Evolutionary conservation across 2,888 invertebrate genomes (phyloP).

Genomic region (Resseliella maxima): DNA sequence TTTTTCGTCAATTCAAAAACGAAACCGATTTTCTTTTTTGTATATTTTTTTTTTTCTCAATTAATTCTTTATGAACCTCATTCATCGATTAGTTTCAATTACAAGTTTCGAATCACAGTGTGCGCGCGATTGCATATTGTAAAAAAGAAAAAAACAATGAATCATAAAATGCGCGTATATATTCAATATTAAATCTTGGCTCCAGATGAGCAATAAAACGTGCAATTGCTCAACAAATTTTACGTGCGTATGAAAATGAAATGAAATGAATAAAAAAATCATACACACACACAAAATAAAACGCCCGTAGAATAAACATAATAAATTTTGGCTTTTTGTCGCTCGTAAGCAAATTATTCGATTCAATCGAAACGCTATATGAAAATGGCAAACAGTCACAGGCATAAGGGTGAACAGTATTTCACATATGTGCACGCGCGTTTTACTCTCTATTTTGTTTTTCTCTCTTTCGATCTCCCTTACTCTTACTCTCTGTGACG

Average conservation of each 20-base stretch:
- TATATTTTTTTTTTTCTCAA: constrained; percentile 31
- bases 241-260: background rate
- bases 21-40: too few species aligned
- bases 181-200: constrained; percentile 1
- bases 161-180: background rate
- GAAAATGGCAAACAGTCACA: background rate
- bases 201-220: background rate
- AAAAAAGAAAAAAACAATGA: background rate
- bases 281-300: too few species aligned
- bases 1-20: background rate
- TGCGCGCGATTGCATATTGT: too few species aligned
- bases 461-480: background rate
- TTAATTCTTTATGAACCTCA: background rate
- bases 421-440: constrained; percentile 25
- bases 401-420: background rate
- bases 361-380: background rate
- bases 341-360: constrained; percentile 32
- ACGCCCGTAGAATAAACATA: constrained; percentile 35
- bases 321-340: constrained; percentile 37
- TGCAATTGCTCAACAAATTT: background rate
- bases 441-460: background rate
- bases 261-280: constrained; percentile 18
- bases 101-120: background rate
- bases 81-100: constrained; percentile 48
- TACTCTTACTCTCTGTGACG: background rate